Base-by-base conservation (phyloP, 2,888 invertebrate species). In the Quadroppia sp. region DNA sequence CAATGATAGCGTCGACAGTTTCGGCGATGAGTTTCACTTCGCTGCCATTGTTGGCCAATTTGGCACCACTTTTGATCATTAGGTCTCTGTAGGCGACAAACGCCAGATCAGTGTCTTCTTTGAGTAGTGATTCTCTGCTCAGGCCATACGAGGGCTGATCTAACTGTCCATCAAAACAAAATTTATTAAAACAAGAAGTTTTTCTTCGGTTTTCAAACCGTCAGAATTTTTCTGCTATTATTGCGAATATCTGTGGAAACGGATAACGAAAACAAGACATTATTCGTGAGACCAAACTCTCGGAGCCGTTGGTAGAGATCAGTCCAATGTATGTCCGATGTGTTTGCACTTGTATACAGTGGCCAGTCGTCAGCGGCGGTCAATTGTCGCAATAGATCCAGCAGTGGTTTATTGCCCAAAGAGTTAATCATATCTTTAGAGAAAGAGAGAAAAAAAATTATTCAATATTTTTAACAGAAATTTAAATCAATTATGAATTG, bases 1-100 rank as follows among this genome's bases (percentile, higher is more conserved):
- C 85, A 23, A 97, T 84, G 0, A 94, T 91, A 71, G 90, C 88
- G 70, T 84, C 86, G 72, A 95, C 86, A 79, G 94, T 91, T 11
- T 82, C 82, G 77, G 86, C 83, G 0, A 94, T 94, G 11, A 23
- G n/a, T n/a, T n/a, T n/a, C n/a, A n/a, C 11, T 20, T 53, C 13
- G 15, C 15, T 45, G 3, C 86, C 86, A 28, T 90, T 86, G 0
- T 94, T 94, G 9, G 95, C 95, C 76, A 94, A 87, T 17, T 95
- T 85, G 0, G 87, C 87, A 0, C 94, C 90, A 77, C 94, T 88
- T 80, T 92, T 91, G 0, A 93, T 90, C 84, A 84, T 83, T 78
- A 82, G 82, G 40, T 82, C 80, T 74, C 82, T 80, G 76, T 84
- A 84, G 1, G 83, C 92, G 72, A 87, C 86, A n/a, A 96, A 92